phyloP scores from a whole-genome alignment of 1,140 invertebrate species.

The Archivesica marissinica region DNA sequence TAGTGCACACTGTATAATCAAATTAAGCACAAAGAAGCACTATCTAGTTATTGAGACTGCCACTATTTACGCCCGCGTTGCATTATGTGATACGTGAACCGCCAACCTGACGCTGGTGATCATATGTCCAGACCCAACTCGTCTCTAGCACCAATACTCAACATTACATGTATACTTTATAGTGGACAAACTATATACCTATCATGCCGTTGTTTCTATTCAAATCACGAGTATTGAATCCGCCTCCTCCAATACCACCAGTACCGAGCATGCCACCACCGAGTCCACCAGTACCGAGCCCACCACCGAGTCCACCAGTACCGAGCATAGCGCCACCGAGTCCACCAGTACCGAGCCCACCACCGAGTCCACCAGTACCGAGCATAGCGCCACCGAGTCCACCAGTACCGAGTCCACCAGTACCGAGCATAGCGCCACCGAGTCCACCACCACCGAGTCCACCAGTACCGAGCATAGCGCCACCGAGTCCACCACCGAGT shows the following conservation, averaged over 20 bases:
- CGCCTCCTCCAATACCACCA: neutral
- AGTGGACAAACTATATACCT: no score
- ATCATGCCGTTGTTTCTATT: neutral
- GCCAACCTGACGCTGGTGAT: no score
- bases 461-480: neutral
- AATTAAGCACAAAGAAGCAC: no score
- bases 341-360: no score
- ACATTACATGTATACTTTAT: no score
- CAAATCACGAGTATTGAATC: neutral
- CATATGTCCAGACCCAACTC: no score
- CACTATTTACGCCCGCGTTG: no score
- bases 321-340: neutral
- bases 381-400: neutral
- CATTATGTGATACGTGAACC: no score
- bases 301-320: neutral
- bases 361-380: no score
- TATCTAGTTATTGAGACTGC: no score
- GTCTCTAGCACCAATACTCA: no score
- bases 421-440: conserved; percentile 23
- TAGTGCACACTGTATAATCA: no score
- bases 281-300: neutral
- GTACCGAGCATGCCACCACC: neutral
- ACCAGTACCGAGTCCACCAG: neutral
- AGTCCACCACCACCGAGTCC: conserved; percentile 3
- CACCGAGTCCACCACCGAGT: neutral